These are phyloP conservation scores for Lasioglossum calceatum DNA, from an alignment of 2,888 invertebrate genomes.

Conservation along the genomic window DNA sequence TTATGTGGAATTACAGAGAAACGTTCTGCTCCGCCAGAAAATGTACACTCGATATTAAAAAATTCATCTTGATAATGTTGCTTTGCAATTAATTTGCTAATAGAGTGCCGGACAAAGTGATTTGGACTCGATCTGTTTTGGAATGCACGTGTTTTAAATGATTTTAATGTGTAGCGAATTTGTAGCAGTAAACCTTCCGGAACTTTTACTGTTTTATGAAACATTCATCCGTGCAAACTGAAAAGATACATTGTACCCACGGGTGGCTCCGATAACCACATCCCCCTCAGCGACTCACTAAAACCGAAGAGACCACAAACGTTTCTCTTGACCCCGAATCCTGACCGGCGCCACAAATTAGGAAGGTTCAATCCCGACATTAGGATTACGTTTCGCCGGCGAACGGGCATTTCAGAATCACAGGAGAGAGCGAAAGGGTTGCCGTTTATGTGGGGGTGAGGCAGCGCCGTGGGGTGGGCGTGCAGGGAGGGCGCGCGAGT, in stretches of 20 bases:
- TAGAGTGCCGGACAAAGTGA: neutral
- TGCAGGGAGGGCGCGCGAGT: neutral
- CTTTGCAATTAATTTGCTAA: neutral
- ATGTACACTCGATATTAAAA: neutral
- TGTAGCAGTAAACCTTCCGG: too few species aligned
- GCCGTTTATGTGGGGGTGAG: neutral
- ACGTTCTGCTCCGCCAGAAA: neutral
- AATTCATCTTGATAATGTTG: neutral
- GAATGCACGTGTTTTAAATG: neutral
- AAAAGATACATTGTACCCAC: neutral
- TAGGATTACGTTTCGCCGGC: neutral
- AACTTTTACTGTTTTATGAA: too few species aligned
- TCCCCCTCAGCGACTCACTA: neutral
- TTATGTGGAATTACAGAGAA: neutral
- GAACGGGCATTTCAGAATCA: neutral
- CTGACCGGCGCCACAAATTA: neutral
- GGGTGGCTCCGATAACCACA: neutral
- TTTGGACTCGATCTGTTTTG: neutral
- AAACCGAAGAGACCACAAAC: neutral
- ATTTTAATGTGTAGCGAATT: neutral
- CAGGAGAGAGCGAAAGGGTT: conserved; percentile 6
- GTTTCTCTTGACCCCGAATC: neutral
- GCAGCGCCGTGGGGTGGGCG: neutral
- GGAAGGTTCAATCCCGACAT: conserved; percentile 1
- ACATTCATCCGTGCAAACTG: neutral